Conservation (phyloP, 2,797 vertebrate genomes). For the Silurus aristotelis region DNA sequence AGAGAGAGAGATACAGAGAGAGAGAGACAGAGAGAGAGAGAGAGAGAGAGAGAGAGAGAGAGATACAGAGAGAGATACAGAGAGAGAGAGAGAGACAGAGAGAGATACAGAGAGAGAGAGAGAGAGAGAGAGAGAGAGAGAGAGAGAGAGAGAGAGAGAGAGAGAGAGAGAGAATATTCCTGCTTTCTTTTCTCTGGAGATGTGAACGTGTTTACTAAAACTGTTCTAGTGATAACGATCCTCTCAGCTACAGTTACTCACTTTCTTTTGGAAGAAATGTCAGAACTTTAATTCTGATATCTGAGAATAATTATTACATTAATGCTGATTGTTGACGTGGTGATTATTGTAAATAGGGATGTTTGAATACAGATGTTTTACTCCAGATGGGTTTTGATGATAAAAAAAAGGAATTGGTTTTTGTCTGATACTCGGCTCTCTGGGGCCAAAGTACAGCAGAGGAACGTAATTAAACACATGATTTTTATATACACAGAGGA, state of each 20-base stretch:
- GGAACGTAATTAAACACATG: constrained; percentile 21
- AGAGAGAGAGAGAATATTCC: neutral
- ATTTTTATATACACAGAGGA: constrained; percentile 64
- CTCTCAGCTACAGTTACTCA: neutral
- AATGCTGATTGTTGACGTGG: neutral
- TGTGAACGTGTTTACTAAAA: too few species aligned
- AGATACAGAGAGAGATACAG: too few species aligned
- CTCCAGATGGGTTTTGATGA: neutral
- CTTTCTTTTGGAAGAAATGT: neutral
- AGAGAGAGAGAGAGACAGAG: neutral
- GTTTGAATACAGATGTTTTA: neutral
- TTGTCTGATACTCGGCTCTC: neutral
- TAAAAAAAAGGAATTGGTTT: neutral
- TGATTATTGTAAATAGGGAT: too few species aligned
- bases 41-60: neutral
- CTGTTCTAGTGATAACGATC: neutral
- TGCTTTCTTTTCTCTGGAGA: neutral
- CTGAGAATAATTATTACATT: constrained; percentile 8
- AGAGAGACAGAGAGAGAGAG: neutral
- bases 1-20: too few species aligned
- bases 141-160: neutral
- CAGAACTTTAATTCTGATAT: too few species aligned
- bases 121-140: neutral
- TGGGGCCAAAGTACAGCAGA: neutral
- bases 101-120: neutral